Evolutionary conservation across 2,113 vertebrate genomes (phyloP).

Genomic region (Leptobrachium leishanense): DNA sequence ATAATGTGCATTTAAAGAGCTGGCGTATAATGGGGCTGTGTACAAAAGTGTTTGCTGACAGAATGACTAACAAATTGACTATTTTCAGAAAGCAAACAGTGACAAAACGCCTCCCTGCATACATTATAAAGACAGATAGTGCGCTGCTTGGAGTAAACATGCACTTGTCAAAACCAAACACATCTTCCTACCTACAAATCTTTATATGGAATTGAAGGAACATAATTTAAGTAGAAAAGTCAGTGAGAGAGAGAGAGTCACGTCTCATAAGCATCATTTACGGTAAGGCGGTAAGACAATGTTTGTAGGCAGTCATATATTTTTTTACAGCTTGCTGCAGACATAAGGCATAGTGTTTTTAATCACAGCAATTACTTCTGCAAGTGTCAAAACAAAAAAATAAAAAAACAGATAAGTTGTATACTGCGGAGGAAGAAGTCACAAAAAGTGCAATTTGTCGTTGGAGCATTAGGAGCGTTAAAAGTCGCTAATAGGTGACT

Average conservation of each 20-base stretch:
- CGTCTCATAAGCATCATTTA: slow-evolving; percentile 23
- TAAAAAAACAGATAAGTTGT: not conserved
- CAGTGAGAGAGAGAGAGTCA: not conserved
- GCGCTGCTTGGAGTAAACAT: slow-evolving; percentile 9
- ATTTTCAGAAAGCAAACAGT: slow-evolving; percentile 4
- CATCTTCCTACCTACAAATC: slow-evolving; percentile 20
- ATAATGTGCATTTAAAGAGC: not conserved
- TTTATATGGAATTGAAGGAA: slow-evolving; percentile 18
- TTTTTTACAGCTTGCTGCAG: not conserved
- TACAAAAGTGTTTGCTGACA: not conserved
- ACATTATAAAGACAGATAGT: slow-evolving; percentile 17
- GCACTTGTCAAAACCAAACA: slow-evolving; percentile 21
- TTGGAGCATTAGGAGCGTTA: no score
- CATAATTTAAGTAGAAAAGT: slow-evolving; percentile 7
- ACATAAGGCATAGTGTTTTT: not conserved
- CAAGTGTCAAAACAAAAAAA: not conserved
- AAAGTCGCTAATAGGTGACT: no score
- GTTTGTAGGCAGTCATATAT: not conserved
- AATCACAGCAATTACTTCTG: not conserved
- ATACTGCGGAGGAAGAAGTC: no score
- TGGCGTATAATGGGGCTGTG: not conserved
- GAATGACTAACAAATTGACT: slow-evolving; percentile 1
- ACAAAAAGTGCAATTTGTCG: no score
- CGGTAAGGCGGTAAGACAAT: not conserved
- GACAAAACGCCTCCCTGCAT: slow-evolving; percentile 6